Conservation (phyloP, 2,113 vertebrate species). For the Calidris pygmaea region DNA sequence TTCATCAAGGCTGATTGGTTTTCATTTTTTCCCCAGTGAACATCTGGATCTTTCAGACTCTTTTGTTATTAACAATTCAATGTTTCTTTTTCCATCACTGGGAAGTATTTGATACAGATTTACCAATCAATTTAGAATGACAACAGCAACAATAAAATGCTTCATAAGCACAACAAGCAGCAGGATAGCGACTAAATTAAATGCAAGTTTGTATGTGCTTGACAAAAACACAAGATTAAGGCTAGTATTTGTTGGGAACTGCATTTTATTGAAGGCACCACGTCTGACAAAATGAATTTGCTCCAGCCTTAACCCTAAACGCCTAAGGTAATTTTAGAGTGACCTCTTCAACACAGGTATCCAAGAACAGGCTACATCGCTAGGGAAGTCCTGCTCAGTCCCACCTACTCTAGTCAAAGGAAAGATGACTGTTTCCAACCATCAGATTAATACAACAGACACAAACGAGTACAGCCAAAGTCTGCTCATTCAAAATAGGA, state of each 20-base stretch:
- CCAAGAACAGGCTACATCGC: neutral
- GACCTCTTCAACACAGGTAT: neutral
- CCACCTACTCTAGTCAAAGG: neutral
- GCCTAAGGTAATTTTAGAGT: neutral
- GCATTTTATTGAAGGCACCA: neutral
- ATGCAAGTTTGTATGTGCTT: constrained; percentile 23
- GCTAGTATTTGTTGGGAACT: neutral
- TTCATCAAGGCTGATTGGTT: constrained; percentile 14
- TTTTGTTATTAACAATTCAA: neutral
- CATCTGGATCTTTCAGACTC: constrained; percentile 3
- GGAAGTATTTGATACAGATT: constrained; percentile 16
- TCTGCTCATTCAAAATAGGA: neutral
- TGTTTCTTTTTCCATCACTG: constrained; percentile 25
- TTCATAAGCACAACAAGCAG: constrained; percentile 39
- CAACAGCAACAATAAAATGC: constrained; percentile 17
- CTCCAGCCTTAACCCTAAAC: neutral
- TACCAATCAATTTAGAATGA: constrained; percentile 35
- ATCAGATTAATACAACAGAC: neutral
- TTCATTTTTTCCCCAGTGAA: neutral
- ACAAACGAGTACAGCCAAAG: neutral
- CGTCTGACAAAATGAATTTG: neutral
- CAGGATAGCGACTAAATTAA: constrained; percentile 7
- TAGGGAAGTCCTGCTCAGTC: neutral
- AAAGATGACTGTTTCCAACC: neutral
- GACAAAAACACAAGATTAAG: constrained; percentile 37